Conservation (phyloP, 2,113 vertebrate species). For the Rhombomys opimus region DNA sequence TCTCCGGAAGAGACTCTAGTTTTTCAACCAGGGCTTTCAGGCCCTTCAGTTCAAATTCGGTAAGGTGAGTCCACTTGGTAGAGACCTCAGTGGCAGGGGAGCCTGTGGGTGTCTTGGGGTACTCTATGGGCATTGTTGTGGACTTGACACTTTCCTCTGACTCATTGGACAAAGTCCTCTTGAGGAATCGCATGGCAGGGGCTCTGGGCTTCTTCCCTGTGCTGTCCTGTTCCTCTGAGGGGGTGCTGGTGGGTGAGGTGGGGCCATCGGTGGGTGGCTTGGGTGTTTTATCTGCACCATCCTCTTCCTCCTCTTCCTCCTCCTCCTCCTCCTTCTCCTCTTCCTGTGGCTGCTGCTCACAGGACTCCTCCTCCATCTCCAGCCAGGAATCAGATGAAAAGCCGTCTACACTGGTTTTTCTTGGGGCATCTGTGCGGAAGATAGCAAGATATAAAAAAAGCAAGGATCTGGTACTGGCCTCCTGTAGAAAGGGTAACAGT, state of each 20-base stretch:
- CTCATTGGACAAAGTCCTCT: constrained; percentile 91
- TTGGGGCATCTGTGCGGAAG: constrained; percentile 88
- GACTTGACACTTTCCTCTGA: constrained; percentile 92
- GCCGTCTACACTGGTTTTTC: constrained; percentile 92
- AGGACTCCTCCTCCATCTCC: constrained; percentile 95
- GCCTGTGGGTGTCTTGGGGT: constrained; percentile 92
- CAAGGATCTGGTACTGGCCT: not conserved
- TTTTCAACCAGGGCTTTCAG: constrained; percentile 96
- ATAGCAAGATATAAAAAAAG: not conserved
- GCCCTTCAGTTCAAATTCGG: constrained; percentile 96
- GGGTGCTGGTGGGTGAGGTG: constrained; percentile 87
- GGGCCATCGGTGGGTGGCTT: constrained; percentile 85
- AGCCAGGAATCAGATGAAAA: constrained; percentile 93
- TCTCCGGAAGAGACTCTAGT: constrained; percentile 96
- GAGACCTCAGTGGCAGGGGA: constrained; percentile 90
- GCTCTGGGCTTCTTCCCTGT: constrained; percentile 86
- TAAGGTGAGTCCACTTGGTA: constrained; percentile 94
- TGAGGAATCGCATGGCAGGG: constrained; percentile 87
- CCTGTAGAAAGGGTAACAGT: not conserved
- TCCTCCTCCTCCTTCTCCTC: constrained; percentile 87
- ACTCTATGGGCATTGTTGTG: constrained; percentile 84
- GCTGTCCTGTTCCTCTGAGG: constrained; percentile 86
- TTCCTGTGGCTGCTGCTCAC: constrained; percentile 89
- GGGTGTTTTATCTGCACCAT: constrained; percentile 81
- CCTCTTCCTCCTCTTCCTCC: constrained; percentile 51